phyloP scores from a whole-genome alignment of 1,140 invertebrate species.

The Heliconius eleuchia region DNA sequence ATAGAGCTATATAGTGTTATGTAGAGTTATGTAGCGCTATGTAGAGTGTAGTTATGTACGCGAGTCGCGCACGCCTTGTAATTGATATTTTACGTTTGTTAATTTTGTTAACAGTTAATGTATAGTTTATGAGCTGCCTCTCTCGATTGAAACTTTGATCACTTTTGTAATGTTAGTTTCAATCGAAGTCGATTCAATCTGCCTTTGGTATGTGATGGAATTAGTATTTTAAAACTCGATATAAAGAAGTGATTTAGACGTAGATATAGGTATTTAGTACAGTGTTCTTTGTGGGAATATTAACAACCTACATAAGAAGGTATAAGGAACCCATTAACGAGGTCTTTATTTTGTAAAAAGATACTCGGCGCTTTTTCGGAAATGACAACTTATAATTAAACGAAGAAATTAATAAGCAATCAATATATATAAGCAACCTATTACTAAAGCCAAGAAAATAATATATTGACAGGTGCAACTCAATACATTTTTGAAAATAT shows the following conservation, averaged over 20 bases:
- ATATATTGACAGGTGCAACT: no score
- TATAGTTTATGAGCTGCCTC: constrained; percentile 7
- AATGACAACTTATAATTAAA: no score
- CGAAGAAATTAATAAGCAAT: no score
- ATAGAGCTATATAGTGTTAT: constrained; percentile 40
- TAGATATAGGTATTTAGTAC: background rate
- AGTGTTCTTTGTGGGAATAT: no score
- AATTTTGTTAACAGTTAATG: constrained; percentile 51
- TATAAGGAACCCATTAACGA: no score
- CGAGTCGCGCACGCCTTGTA: constrained; percentile 46
- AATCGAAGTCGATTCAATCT: background rate
- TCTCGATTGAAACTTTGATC: constrained; percentile 12
- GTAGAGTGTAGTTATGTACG: constrained; percentile 25
- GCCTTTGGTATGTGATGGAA: background rate
- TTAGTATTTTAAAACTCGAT: background rate
- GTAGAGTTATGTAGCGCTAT: constrained; percentile 23
- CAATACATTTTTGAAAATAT: no score
- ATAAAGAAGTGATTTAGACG: background rate
- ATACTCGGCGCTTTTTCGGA: no score
- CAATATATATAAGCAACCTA: no score
- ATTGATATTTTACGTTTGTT: constrained; percentile 67
- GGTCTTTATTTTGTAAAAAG: no score
- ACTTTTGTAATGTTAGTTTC: background rate
- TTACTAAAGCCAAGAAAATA: no score
- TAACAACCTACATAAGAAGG: background rate